Evolutionary conservation across 2,113 vertebrate genomes (phyloP).

Genomic region (Hiodon alosoides): DNA sequence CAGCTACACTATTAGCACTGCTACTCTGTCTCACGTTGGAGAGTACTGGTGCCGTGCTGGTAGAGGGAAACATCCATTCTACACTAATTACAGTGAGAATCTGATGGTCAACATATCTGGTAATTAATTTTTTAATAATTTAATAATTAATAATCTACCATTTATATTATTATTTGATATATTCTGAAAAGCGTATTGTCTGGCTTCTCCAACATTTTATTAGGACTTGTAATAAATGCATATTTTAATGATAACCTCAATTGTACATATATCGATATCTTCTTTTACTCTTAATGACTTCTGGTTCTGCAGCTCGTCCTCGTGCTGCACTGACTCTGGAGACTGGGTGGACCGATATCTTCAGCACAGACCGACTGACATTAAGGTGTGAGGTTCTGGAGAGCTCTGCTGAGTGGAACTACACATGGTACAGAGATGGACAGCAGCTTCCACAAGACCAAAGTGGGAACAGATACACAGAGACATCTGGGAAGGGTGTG

Average conservation of each 20-base stretch:
- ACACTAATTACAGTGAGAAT: not conserved
- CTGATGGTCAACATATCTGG: not conserved
- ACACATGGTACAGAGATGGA: slow-evolving; percentile 48
- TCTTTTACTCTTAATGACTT: not conserved
- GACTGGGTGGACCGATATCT: slow-evolving; percentile 56
- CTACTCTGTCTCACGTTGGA: slow-evolving; percentile 5
- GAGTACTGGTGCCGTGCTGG: slow-evolving; percentile 2
- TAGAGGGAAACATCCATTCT: not conserved
- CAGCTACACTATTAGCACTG: slow-evolving; percentile 7
- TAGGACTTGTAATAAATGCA: too few species aligned
- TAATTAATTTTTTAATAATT: not conserved
- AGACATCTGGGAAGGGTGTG: not conserved
- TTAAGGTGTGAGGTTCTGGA: slow-evolving; percentile 47
- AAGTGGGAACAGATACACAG: slow-evolving; percentile 1
- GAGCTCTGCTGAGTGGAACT: slow-evolving; percentile 39
- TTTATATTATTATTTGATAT: too few species aligned
- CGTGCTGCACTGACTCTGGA: slow-evolving; percentile 37
- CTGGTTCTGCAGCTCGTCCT: slow-evolving; percentile 46
- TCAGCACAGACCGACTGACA: slow-evolving; percentile 48
- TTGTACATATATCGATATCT: too few species aligned
- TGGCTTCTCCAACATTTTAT: too few species aligned
- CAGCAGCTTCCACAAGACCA: not conserved
- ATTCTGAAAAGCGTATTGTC: too few species aligned
- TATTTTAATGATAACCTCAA: too few species aligned
- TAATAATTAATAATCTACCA: too few species aligned